Conservation (phyloP, 2,888 invertebrate genomes). For the Drosophila atroscutellata region DNA sequence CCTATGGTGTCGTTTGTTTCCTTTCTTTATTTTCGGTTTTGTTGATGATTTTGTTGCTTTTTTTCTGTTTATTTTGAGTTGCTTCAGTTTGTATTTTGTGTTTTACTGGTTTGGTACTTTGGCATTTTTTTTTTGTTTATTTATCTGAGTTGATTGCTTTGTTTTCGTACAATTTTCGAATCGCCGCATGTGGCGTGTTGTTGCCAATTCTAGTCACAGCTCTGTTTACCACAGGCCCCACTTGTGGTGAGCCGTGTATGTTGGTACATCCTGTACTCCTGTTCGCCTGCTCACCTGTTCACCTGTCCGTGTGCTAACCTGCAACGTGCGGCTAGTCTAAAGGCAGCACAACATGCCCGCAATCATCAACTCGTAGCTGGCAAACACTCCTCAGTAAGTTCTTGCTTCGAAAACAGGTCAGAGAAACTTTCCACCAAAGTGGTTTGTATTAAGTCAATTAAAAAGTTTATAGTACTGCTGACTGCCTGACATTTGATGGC, state of each 20-base stretch:
- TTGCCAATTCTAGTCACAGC: slow-evolving; percentile 71
- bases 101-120: slow-evolving; percentile 61
- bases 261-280: slow-evolving; percentile 16
- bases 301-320: slow-evolving; percentile 7
- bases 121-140: slow-evolving; percentile 78
- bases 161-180: slow-evolving; percentile 72
- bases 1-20: slow-evolving; percentile 55
- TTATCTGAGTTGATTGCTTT: slow-evolving; percentile 80
- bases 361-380: slow-evolving; percentile 69
- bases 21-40: slow-evolving; percentile 34
- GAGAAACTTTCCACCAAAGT: slow-evolving; percentile 76
- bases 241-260: slow-evolving; percentile 7
- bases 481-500: slow-evolving; percentile 74
- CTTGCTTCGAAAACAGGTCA: slow-evolving; percentile 76
- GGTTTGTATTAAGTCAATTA: slow-evolving; percentile 80
- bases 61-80: slow-evolving; percentile 45
- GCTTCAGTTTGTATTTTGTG: slow-evolving; percentile 36
- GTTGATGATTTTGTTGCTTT: neutral
- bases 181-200: slow-evolving; percentile 42
- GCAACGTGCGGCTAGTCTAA: neutral
- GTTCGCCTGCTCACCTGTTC: slow-evolving; percentile 13
- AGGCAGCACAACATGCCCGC: slow-evolving; percentile 68
- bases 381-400: slow-evolving; percentile 51
- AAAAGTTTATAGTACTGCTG: slow-evolving; percentile 75
- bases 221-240: slow-evolving; percentile 50